Conservation (phyloP, 2,888 invertebrate genomes). For the Lampropteryx suffumata region DNA sequence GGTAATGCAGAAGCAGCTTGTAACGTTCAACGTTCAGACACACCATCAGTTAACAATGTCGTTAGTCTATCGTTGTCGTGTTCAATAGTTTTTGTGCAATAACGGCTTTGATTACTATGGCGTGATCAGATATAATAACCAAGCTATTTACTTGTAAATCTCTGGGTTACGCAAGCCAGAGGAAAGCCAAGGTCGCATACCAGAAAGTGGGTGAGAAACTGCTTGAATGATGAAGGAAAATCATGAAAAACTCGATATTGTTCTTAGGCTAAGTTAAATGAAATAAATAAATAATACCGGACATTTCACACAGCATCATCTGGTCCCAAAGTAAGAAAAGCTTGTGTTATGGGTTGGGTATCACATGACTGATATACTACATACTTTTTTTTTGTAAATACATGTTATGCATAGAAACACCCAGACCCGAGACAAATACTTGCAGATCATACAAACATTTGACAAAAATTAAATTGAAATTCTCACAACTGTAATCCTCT, state of each 20-base stretch:
- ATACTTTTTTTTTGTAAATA: no score
- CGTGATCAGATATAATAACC: constrained; percentile 10
- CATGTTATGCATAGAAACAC: no score
- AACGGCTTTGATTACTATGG: constrained; percentile 13
- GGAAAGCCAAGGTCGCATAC: constrained; percentile 22
- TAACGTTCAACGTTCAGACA: neutral
- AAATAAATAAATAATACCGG: no score
- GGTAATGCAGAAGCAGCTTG: neutral
- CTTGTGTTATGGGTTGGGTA: no score
- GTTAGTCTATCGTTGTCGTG: constrained; percentile 3
- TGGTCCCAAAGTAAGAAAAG: no score
- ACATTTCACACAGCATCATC: no score
- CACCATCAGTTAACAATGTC: neutral
- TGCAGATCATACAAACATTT: no score
- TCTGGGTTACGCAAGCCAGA: constrained; percentile 17
- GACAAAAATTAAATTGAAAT: no score
- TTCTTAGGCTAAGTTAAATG: no score
- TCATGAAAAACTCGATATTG: neutral
- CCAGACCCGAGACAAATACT: no score
- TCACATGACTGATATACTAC: no score
- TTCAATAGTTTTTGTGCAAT: constrained; percentile 18
- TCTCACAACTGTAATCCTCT: no score
- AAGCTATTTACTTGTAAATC: constrained; percentile 13
- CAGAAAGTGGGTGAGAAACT: neutral
- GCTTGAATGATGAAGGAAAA: neutral